Conservation (phyloP, 1,140 invertebrate species). For the Drosophila santomea region DNA sequence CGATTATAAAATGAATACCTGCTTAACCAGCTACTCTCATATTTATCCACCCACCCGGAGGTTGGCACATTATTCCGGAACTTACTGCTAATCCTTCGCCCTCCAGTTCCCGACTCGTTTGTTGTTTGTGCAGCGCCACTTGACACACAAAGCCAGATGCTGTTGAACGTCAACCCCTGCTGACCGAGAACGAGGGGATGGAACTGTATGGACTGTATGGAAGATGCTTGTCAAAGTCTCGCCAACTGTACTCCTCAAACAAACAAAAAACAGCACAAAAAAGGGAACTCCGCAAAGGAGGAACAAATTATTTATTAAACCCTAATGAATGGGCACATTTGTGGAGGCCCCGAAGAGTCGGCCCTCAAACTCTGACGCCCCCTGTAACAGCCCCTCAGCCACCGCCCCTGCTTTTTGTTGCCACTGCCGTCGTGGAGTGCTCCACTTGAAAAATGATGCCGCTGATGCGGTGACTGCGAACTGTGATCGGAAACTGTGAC, state of each 20-base stretch:
- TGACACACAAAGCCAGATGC: slow-evolving; percentile 50
- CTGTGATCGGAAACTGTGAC: slow-evolving; percentile 51
- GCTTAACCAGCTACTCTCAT: neutral
- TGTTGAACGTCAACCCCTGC: slow-evolving; percentile 52
- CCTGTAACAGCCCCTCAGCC: neutral
- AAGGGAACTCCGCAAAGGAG: slow-evolving; percentile 29
- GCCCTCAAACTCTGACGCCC: slow-evolving; percentile 10
- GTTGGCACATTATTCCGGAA: slow-evolving; percentile 11
- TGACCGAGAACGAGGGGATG: neutral
- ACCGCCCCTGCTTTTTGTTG: slow-evolving; percentile 5
- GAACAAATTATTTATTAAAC: slow-evolving; percentile 76
- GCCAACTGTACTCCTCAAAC: slow-evolving; percentile 45
- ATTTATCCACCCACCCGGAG: neutral
- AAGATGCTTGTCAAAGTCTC: slow-evolving; percentile 50
- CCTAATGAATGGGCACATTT: slow-evolving; percentile 80
- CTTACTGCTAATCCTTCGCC: slow-evolving; percentile 16
- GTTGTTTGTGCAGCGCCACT: slow-evolving; percentile 43
- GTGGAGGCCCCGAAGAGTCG: slow-evolving; percentile 32
- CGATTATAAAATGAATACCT: neutral
- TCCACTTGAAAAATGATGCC: slow-evolving; percentile 76
- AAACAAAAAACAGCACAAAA: neutral
- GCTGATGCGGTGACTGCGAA: slow-evolving; percentile 44
- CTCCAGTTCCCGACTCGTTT: neutral
- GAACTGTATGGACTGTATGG: neutral
- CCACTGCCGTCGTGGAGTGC: slow-evolving; percentile 36